Conservation (phyloP, 1,140 invertebrate genomes). For the Calosoma granatense region DNA sequence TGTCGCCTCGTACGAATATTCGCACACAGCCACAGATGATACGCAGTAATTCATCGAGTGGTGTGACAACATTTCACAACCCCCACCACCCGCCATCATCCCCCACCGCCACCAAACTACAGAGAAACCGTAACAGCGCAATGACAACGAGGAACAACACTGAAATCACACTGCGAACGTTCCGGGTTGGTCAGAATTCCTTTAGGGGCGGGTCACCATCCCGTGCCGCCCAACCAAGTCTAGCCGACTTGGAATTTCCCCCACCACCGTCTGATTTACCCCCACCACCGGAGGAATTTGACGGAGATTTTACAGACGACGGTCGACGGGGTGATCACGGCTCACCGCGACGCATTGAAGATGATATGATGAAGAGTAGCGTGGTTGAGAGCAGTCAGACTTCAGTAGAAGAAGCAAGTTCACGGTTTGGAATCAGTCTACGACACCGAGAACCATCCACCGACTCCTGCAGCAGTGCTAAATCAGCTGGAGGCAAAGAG, state of each 20-base stretch:
- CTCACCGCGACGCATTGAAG: slow-evolving; percentile 30
- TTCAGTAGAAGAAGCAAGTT: slow-evolving; percentile 11
- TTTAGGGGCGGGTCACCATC: slow-evolving; percentile 44
- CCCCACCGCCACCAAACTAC: slow-evolving; percentile 40
- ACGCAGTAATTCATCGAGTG: slow-evolving; percentile 70
- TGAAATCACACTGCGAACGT: slow-evolving; percentile 39
- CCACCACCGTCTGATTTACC: slow-evolving; percentile 71
- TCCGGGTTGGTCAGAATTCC: slow-evolving; percentile 39
- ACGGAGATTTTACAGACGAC: slow-evolving; percentile 28
- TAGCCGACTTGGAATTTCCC: slow-evolving; percentile 76
- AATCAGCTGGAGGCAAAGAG: slow-evolving; percentile 27
- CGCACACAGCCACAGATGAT: slow-evolving; percentile 70
- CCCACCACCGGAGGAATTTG: slow-evolving; percentile 58
- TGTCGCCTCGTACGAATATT: slow-evolving; percentile 48
- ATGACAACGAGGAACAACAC: slow-evolving; percentile 32
- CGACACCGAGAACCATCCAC: slow-evolving; percentile 54
- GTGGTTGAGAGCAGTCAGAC: slow-evolving; percentile 19
- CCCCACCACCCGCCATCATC: slow-evolving; percentile 49
- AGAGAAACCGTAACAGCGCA: slow-evolving; percentile 37
- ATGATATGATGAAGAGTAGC: slow-evolving; percentile 27
- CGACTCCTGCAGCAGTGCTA: slow-evolving; percentile 44
- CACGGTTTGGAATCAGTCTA: slow-evolving; percentile 53
- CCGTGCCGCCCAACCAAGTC: slow-evolving; percentile 45
- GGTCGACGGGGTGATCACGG: slow-evolving; percentile 26
- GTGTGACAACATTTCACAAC: slow-evolving; percentile 51